Evolutionary conservation across 2,797 vertebrate genomes (phyloP), one percentile per base, ranked within the genome.

Genomic region (Neopelma chrysocephalum): DNA sequence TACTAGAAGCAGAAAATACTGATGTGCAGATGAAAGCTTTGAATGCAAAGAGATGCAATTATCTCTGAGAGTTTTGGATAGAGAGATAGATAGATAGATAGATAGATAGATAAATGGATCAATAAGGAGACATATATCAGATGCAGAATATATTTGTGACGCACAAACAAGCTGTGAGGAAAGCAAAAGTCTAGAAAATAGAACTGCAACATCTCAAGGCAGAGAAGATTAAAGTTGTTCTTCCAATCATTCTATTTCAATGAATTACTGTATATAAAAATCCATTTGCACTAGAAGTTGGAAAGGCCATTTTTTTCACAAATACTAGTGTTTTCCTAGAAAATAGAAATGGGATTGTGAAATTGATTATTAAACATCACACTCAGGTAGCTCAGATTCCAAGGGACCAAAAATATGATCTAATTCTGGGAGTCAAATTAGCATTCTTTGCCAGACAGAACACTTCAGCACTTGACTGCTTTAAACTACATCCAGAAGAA

Each of bases 1-100:
- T 54, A 66, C 11, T 56, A 53, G 47, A 79, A 56, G 7, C 36
- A 81, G 82, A 69, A 82, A 36, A 73, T 53, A 27, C 36, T 58
- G 20, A 60, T 50, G 21, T 21, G 15, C 26, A 86, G 26, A 26
- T 78, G 23, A 82, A 77, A 71, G 17, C 21, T 82, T 34, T 90
- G 47, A 82, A 92, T 77, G 84, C 73, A 96, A 96, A 94, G 47
- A 87, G 51, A 91, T 60, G 81, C 51, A 64, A 81, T 51, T 86
- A 70, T 89, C 21, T 87, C 38, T 77, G 34, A 89, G 89, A 82
- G 20, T 77, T 68, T 51, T 29, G 16, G 50, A 51, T 29, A 50
- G 50, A 27, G 27, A 16, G 26, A 27, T 51, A 53, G 51, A 31
- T 8, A 53, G 29, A 53, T 53, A 51, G 26, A 17, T 17, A 51